Conservation (phyloP, 2,888 invertebrate species). For the Diloba caeruleocephala region DNA sequence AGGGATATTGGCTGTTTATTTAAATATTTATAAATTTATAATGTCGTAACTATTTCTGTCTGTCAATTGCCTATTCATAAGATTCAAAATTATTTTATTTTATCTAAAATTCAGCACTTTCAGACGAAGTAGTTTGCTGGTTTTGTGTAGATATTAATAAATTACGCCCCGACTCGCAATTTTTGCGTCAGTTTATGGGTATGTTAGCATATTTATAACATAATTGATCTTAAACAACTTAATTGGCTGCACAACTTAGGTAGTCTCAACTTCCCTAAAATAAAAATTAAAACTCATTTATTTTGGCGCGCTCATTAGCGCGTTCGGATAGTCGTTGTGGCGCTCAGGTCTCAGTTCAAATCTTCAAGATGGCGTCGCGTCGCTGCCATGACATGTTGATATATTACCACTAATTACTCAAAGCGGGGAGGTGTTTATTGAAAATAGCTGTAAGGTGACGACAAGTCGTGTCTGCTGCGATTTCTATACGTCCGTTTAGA, state of each 20-base stretch:
- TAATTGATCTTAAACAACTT: neutral
- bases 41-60: too few species aligned
- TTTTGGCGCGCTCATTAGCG: conserved; percentile 79
- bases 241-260: conserved; percentile 23
- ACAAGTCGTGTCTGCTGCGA: conserved; percentile 75
- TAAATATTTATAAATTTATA: too few species aligned
- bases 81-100: too few species aligned
- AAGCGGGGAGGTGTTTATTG: conserved; percentile 83
- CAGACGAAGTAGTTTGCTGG: too few species aligned
- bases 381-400: conserved; percentile 81
- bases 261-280: conserved; percentile 15
- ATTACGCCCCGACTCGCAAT: too few species aligned
- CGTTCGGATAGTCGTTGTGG: conserved; percentile 54
- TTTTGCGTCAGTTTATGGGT: too few species aligned
- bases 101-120: too few species aligned
- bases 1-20: too few species aligned
- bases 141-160: too few species aligned
- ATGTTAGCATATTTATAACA: too few species aligned
- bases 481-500: conserved; percentile 57
- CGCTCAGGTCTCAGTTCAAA: conserved; percentile 14
- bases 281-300: conserved; percentile 61
- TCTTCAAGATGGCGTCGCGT: conserved; percentile 54
- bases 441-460: conserved; percentile 82
- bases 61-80: too few species aligned
- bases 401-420: conserved; percentile 86